These are phyloP conservation scores for Myzus persicae DNA, from an alignment of 1,140 invertebrate genomes.

Conservation along the genomic window DNA sequence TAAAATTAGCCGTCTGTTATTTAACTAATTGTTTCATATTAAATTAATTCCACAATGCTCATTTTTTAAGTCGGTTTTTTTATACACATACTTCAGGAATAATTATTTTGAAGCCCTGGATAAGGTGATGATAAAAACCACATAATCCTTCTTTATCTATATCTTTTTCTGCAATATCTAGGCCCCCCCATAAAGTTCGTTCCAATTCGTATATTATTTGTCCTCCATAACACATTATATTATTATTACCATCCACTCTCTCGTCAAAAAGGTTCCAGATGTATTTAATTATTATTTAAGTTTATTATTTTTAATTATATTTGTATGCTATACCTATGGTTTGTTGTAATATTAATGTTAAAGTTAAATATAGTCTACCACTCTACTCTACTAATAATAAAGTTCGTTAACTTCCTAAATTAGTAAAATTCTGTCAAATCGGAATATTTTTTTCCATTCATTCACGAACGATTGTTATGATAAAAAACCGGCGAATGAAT, in stretches of 20 bases:
- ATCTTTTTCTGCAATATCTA: neutral
- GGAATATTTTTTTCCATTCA: neutral
- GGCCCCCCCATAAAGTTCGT: neutral
- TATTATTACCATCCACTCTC: neutral
- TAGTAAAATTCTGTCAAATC: neutral
- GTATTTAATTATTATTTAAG: neutral
- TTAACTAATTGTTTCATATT: neutral
- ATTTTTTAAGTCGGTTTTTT: neutral
- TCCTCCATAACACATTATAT: neutral
- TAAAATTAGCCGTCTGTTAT: neutral
- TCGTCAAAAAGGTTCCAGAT: neutral
- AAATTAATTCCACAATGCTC: neutral
- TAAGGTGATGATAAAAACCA: slow-evolving; percentile 26
- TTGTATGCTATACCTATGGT: neutral
- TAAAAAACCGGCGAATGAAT: slow-evolving; percentile 6
- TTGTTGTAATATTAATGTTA: neutral
- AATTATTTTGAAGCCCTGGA: slow-evolving; percentile 12
- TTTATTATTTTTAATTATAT: neutral
- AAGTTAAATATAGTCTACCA: neutral
- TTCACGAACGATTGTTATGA: neutral
- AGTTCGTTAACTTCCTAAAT: too few relatives aligned
- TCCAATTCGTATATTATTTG: neutral
- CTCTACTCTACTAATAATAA: too few relatives aligned
- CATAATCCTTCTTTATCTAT: neutral
- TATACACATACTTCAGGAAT: slow-evolving; percentile 32